phyloP scores from a whole-genome alignment of 2,113 vertebrate species.

The Edolisoma coerulescens region DNA sequence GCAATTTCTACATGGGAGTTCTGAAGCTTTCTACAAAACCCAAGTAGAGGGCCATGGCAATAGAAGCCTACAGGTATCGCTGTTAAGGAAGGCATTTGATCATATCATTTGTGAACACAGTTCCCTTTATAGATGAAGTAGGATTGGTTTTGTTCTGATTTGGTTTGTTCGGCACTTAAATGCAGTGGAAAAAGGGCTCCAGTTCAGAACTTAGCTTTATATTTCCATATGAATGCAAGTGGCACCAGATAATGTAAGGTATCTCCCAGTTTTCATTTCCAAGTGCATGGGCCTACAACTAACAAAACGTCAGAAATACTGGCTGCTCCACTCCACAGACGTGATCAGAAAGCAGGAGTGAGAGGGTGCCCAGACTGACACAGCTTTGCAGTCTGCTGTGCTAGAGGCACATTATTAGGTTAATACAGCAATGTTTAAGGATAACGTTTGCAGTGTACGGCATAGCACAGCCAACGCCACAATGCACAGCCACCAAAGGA shows the following conservation, averaged over 20 bases:
- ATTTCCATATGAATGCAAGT: background rate
- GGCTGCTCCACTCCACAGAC: fast-evolving
- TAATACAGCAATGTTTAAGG: background rate
- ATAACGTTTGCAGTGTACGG: fast-evolving
- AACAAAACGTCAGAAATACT: background rate
- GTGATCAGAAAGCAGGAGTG: background rate
- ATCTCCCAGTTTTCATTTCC: background rate
- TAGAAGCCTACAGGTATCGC: background rate
- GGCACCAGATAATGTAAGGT: background rate
- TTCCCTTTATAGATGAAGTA: background rate
- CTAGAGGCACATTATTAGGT: too few relatives aligned
- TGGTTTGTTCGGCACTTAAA: background rate
- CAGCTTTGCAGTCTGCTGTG: too few relatives aligned
- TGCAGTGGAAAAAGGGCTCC: background rate
- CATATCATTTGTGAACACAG: fast-evolving
- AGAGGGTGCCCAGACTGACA: background rate
- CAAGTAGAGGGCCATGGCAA: background rate
- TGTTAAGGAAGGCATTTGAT: background rate
- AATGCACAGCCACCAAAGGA: fast-evolving
- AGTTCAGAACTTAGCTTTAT: background rate
- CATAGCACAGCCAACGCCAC: fast-evolving
- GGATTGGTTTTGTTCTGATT: background rate
- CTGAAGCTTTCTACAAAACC: background rate
- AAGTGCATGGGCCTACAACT: background rate
- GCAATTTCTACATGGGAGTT: background rate